Conservation (phyloP, 2,797 vertebrate genomes). For the Scolopax rusticola region DNA sequence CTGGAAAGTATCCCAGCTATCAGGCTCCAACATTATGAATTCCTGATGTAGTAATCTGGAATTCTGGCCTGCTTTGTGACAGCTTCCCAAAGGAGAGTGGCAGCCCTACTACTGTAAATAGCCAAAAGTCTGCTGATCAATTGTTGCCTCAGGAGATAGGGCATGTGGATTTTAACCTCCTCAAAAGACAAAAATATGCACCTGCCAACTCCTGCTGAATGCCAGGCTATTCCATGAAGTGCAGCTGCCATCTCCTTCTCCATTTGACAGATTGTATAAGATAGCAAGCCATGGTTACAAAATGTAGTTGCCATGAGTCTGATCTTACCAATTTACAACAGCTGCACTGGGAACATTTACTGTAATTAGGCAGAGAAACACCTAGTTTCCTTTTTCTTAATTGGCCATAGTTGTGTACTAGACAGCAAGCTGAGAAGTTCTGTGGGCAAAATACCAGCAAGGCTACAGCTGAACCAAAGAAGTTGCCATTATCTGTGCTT, state of each 20-base stretch:
- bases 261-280: background rate
- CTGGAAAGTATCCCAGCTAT: background rate
- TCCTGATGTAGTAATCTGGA: background rate
- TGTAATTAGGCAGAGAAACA: slow-evolving; percentile 25
- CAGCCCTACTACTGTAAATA: background rate
- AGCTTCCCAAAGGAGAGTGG: background rate
- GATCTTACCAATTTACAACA: slow-evolving; percentile 4
- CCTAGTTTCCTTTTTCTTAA: slow-evolving; percentile 19
- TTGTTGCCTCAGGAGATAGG: background rate
- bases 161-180: background rate
- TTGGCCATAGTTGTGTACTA: background rate
- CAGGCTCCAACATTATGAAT: background rate
- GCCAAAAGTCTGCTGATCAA: background rate
- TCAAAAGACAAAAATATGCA: background rate
- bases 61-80: background rate
- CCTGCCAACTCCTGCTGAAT: background rate
- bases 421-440: background rate
- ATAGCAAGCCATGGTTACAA: background rate
- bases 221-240: background rate
- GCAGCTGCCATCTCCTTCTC: background rate
- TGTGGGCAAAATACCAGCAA: background rate
- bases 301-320: background rate
- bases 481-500: background rate
- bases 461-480: background rate
- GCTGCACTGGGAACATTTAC: slow-evolving; percentile 6